phyloP scores from a whole-genome alignment of 2,888 invertebrate species.

The Tanaodytes sp. region DNA sequence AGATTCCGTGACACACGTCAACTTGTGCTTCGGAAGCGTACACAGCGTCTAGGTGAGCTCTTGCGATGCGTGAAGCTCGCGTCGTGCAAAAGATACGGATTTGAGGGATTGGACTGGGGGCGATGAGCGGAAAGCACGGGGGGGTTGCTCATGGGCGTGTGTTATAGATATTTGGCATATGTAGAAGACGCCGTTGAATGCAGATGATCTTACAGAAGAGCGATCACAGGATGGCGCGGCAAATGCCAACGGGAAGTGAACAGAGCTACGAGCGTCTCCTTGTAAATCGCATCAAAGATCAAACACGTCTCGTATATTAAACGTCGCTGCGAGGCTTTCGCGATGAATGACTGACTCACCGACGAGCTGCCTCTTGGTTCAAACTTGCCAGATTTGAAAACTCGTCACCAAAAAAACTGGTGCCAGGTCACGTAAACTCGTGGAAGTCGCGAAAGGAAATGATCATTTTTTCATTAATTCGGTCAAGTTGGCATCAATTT shows the following conservation, averaged over 20 bases:
- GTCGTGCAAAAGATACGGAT: slow-evolving; percentile 63
- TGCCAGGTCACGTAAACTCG: slow-evolving; percentile 32
- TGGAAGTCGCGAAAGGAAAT: slow-evolving; percentile 12
- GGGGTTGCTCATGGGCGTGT: slow-evolving; percentile 29
- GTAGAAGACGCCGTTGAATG: slow-evolving; percentile 61
- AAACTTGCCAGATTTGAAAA: slow-evolving; percentile 48
- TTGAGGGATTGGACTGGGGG: slow-evolving; percentile 56
- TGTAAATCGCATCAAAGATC: slow-evolving; percentile 73
- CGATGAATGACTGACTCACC: slow-evolving; percentile 54
- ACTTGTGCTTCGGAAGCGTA: slow-evolving; percentile 19
- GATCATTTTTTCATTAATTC: no score
- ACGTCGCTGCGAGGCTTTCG: slow-evolving; percentile 61
- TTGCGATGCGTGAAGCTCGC: slow-evolving; percentile 62
- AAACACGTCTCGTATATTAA: slow-evolving; percentile 72
- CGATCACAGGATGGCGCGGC: slow-evolving; percentile 70
- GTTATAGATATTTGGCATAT: slow-evolving; percentile 58
- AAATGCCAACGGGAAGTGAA: slow-evolving; percentile 45
- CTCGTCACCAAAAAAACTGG: slow-evolving; percentile 43
- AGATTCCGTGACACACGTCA: slow-evolving; percentile 50
- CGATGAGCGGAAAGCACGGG: slow-evolving; percentile 4
- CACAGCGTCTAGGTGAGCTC: slow-evolving; percentile 46
- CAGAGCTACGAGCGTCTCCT: slow-evolving; percentile 59
- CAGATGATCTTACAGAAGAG: slow-evolving; percentile 71
- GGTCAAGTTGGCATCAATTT: no score
- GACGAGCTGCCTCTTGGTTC: slow-evolving; percentile 61